A percentile compares a stretch with the other conserved stretches of the same genome.
These are phyloP conservation scores for Pinna nobilis DNA, from an alignment of 1,140 invertebrate species.

Conservation along the genomic window DNA sequence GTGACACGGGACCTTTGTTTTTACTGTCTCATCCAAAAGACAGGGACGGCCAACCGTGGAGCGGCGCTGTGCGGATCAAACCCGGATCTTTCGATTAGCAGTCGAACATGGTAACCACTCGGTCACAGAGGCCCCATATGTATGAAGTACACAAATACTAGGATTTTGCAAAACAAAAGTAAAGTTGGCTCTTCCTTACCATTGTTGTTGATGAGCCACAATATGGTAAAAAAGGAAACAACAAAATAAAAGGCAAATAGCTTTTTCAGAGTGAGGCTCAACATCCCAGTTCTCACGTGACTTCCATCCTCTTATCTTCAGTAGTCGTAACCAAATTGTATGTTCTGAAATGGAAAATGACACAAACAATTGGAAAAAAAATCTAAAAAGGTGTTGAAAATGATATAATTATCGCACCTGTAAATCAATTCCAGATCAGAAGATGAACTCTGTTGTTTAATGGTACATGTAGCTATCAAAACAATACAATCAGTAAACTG, in stretches of 20 bases:
- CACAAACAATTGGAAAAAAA: background rate
- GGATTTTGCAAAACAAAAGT: background rate
- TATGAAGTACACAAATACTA: background rate
- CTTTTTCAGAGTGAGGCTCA: conserved; percentile 1
- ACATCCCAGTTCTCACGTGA: conserved; percentile 1
- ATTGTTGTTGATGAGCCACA: conserved; percentile 13
- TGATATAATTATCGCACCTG: background rate
- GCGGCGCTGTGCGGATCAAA: too few relatives aligned
- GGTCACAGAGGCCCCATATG: too few relatives aligned
- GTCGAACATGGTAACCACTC: too few relatives aligned
- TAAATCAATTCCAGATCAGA: background rate
- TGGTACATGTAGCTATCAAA: background rate
- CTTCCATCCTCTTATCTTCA: too few relatives aligned
- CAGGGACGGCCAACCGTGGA: too few relatives aligned
- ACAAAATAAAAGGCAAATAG: background rate
- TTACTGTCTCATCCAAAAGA: too few relatives aligned
- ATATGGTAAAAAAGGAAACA: background rate
- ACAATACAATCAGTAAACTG: too few relatives aligned
- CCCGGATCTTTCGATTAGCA: too few relatives aligned
- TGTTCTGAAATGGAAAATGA: background rate
- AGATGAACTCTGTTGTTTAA: background rate
- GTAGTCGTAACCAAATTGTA: too few relatives aligned
- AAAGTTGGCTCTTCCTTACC: too few relatives aligned
- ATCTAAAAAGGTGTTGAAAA: background rate
- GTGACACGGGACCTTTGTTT: too few relatives aligned